A percentile compares a stretch with the other conserved stretches of the same genome.
These are phyloP conservation scores for Sakesphorus luctuosus DNA, from an alignment of 2,113 vertebrate species.

Conservation along the genomic window DNA sequence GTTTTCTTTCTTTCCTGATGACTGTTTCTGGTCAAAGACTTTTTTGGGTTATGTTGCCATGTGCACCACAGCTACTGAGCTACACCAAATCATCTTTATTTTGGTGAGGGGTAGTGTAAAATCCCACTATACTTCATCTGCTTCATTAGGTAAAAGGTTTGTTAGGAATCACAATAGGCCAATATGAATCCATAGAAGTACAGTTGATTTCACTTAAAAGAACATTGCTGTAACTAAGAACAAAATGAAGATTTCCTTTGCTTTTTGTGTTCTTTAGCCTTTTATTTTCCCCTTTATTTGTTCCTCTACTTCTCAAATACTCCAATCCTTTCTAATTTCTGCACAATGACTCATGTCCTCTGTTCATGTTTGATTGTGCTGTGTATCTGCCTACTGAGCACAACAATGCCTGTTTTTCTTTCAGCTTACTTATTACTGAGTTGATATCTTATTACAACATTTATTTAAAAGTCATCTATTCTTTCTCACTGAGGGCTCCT, in stretches of 20 bases:
- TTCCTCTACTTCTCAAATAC: neutral
- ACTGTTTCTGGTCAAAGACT: neutral
- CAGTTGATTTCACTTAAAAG: neutral
- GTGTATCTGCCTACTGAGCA: neutral
- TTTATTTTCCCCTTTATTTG: neutral
- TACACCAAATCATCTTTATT: neutral
- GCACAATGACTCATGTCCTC: neutral
- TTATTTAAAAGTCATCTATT: neutral
- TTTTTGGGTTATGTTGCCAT: neutral
- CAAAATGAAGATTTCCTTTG: neutral
- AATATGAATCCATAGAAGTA: neutral
- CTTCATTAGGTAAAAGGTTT: neutral
- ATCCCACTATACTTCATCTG: neutral
- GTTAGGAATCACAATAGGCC: neutral
- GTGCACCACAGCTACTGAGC: neutral
- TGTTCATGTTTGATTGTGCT: neutral
- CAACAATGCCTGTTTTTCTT: neutral
- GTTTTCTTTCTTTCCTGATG: neutral
- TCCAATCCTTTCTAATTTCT: neutral
- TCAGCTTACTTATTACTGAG: neutral
- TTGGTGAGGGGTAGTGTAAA: neutral
- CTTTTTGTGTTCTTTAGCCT: neutral
- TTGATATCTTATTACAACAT: neutral
- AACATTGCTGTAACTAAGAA: neutral
- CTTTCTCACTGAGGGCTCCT: neutral